Evolutionary conservation across 2,888 invertebrate genomes (phyloP).

Genomic region (Galerucella nymphaeae): DNA sequence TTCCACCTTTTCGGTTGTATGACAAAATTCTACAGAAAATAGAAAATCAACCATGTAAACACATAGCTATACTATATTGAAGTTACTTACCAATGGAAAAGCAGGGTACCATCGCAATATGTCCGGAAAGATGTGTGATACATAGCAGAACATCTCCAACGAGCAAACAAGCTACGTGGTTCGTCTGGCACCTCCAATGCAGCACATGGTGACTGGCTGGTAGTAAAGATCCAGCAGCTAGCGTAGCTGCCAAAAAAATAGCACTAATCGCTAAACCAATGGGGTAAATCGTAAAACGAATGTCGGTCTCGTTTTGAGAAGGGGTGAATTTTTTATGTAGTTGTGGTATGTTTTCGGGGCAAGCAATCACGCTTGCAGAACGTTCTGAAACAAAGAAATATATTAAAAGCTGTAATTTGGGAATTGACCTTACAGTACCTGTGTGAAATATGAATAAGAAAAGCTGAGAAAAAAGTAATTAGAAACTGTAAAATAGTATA

Average conservation of each 20-base stretch:
- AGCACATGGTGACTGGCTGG: constrained; percentile 88
- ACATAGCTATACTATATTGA: not conserved
- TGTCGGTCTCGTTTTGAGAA: constrained; percentile 57
- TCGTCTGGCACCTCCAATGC: constrained; percentile 90
- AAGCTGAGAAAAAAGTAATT: too few species aligned
- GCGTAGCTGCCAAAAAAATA: constrained; percentile 82
- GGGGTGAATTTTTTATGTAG: constrained; percentile 1
- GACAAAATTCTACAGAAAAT: too few species aligned
- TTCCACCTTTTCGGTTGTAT: too few species aligned
- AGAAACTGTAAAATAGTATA: too few species aligned
- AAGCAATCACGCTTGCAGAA: constrained; percentile 71
- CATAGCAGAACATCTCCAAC: constrained; percentile 84
- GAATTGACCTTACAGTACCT: too few species aligned
- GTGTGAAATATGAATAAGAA: too few species aligned
- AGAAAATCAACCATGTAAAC: too few species aligned
- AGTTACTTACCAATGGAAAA: constrained; percentile 74
- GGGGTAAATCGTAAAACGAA: constrained; percentile 80
- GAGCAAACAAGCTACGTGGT: constrained; percentile 86
- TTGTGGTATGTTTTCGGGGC: constrained; percentile 69
- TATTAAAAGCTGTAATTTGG: too few species aligned
- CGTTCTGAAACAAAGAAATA: constrained; percentile 32
- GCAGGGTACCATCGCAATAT: constrained; percentile 73
- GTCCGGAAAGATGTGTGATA: constrained; percentile 77
- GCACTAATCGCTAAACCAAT: constrained; percentile 83
- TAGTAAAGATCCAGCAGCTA: constrained; percentile 82